Evolutionary conservation across 2,888 invertebrate species (phyloP), one percentile per base, ranked within the genome.

Genomic region (Drosophila infuscata): DNA sequence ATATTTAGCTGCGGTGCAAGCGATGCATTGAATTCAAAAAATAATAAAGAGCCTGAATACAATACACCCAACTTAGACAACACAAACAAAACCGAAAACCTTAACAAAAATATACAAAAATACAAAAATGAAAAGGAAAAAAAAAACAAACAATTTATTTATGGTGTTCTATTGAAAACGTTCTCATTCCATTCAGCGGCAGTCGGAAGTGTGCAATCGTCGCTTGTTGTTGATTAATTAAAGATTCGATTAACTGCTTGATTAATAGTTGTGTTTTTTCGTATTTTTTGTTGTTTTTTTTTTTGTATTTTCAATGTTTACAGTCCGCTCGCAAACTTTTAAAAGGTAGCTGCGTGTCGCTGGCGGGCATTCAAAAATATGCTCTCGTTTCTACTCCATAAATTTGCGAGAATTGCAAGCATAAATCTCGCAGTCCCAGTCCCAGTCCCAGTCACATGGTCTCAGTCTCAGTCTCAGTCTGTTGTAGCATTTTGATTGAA

Each of bases 401-500:
- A 78, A 73, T 64, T 46, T 63, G 54, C 43, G n/a, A 17, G 32
- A 69, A 52, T 25, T 54, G 57, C 61, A 65, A 38, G 56, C 48
- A 38, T 54, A 67, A 76, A 64, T 68, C 54, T 53, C 35, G 36
- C 6, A 17, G 38, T 56, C 7, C 12, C 9, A 20, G 43, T 54
- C 15, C 0, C 11, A 0, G n/a, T 32, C 38, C 0, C 46, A 25
- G 25, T 17, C 49, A 29, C 41, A n/a, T 9, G n/a, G 41, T 54
- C 25, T 15, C 25, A 2, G 20, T 33, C 41, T 43, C 41, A 6
- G 29, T 32, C 29, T n/a, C 56, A 56, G 59, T 62, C 51, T 46
- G 46, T 57, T 79, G 76, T 68, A 63, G 74, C 67, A 66, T 66
- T 46, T 80, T 82, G 86, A 83, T 83, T 83, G 86, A 88, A 83